Evolutionary conservation across 2,888 invertebrate genomes (phyloP).

Genomic region (Panopea generosa): DNA sequence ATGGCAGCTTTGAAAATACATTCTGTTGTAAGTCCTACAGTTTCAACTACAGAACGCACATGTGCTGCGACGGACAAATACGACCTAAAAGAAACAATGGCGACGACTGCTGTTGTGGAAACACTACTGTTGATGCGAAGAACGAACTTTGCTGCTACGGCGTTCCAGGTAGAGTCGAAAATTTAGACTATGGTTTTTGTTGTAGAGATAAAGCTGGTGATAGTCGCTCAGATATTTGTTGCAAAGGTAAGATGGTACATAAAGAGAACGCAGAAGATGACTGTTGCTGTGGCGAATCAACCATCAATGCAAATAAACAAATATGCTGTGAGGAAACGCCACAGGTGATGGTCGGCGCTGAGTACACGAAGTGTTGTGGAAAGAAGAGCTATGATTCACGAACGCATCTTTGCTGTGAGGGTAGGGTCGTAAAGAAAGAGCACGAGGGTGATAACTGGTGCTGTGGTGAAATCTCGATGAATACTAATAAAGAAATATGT

Average conservation of each 20-base stretch:
- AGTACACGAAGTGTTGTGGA: constrained; percentile 48
- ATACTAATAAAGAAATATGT: constrained; percentile 38
- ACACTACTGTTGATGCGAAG: constrained; percentile 42
- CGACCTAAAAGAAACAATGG: constrained; percentile 28
- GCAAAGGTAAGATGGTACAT: constrained; percentile 32
- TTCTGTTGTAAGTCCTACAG: constrained; percentile 42
- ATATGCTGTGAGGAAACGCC: constrained; percentile 50
- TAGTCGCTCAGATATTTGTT: constrained; percentile 33
- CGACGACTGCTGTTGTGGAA: constrained; percentile 55
- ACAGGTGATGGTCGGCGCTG: constrained; percentile 19
- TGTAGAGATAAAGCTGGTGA: constrained; percentile 40
- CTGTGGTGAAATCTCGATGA: constrained; percentile 47
- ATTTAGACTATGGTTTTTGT: constrained; percentile 29
- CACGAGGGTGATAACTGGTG: constrained; percentile 44
- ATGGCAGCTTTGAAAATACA: constrained; percentile 29
- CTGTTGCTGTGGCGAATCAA: constrained; percentile 51
- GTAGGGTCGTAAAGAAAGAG: constrained; percentile 21
- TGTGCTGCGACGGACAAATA: constrained; percentile 45
- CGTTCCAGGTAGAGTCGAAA: constrained; percentile 29
- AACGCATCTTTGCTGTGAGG: constrained; percentile 34
- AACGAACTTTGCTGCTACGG: constrained; percentile 52
- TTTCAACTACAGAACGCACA: constrained; percentile 22
- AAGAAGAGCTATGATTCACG: constrained; percentile 30
- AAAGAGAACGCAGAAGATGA: constrained; percentile 40
- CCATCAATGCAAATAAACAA: constrained; percentile 41